Base-by-base conservation (phyloP, 2,113 vertebrate species). In the Muntiacus reevesi region DNA sequence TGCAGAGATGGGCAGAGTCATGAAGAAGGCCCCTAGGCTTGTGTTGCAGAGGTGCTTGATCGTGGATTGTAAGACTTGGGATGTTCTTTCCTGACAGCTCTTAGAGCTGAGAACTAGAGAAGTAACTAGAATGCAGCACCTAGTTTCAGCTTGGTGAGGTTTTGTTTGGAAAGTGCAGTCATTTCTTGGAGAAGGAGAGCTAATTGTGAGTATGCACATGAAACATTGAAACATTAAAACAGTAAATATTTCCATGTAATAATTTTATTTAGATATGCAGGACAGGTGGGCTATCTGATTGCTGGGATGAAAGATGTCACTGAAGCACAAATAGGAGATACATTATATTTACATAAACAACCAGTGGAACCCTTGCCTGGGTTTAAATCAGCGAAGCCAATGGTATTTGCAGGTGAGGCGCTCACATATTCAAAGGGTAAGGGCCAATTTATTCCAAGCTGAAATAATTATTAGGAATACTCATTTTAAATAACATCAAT, bases 301-400 rank as follows among this genome's bases (percentile, higher is more conserved):
- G 99, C 99, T 96, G 99, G 99, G 92, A 99, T 99, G 99, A 99
- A 99, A 98, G 99, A 99, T 54, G 99, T 99, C 97, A 99, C 99
- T n/a, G 99, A 99, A 98, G 99, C 99, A 62, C 99, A 99, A 99
- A 99, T 99, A 98, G 99, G 99, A 97, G 99, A 99, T 98, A 99
- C 99, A 0, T 98, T 99, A 23, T 99, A 99, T 98, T 99, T 98
- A 97, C 99, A 99, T 94, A 99, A 99, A 13, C 99, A 99, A 92
- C 99, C 99, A 13, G 99, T 99, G 97, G 99, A 99, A 64, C 98
- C 99, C 94, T 99, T 99, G 92, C 99, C 99, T 52, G 99, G 99
- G 62, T 99, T 99, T 97, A 99, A 99, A 98, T 99, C 99, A 71
- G 99, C 99, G 96, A 99, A 99, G 98, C 99, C 99, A 98, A 99